Evolutionary conservation across 2,888 invertebrate species (phyloP).

Genomic region (Drosophila algonquin): DNA sequence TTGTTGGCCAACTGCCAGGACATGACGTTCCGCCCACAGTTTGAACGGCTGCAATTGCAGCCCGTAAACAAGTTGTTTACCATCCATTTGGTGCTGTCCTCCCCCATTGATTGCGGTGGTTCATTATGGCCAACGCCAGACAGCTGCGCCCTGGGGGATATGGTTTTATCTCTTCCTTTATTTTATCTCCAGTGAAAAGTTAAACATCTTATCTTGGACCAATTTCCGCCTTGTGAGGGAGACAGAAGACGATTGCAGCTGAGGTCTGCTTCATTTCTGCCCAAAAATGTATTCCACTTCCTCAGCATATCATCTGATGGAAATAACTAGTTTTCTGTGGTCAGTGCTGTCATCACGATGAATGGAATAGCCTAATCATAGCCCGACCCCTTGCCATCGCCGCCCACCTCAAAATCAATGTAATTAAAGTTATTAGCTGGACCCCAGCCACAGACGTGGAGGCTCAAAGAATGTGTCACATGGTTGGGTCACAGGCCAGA

Average conservation of each 20-base stretch:
- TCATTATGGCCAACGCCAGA: slow-evolving; percentile 9
- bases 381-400: not conserved
- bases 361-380: not conserved
- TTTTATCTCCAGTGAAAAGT: not conserved
- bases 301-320: not conserved
- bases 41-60: not conserved
- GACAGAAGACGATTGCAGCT: not conserved
- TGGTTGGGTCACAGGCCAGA: not conserved
- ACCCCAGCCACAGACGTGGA: not conserved
- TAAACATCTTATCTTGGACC: too few relatives aligned
- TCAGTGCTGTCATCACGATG: not conserved
- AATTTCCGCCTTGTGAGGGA: too few relatives aligned
- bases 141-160: slow-evolving; percentile 3
- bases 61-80: slow-evolving; percentile 6
- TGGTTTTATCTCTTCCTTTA: not conserved
- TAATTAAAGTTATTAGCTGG: slow-evolving; percentile 8
- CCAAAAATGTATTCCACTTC: too few relatives aligned
- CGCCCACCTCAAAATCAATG: not conserved
- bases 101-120: slow-evolving; percentile 7
- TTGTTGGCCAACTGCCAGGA: slow-evolving; percentile 27
- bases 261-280: too few relatives aligned
- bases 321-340: not conserved
- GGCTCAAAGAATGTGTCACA: not conserved
- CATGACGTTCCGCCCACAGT: not conserved
- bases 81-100: not conserved